Evolutionary conservation across 2,888 invertebrate species (phyloP).

Genomic region (Acronicta leporina): DNA sequence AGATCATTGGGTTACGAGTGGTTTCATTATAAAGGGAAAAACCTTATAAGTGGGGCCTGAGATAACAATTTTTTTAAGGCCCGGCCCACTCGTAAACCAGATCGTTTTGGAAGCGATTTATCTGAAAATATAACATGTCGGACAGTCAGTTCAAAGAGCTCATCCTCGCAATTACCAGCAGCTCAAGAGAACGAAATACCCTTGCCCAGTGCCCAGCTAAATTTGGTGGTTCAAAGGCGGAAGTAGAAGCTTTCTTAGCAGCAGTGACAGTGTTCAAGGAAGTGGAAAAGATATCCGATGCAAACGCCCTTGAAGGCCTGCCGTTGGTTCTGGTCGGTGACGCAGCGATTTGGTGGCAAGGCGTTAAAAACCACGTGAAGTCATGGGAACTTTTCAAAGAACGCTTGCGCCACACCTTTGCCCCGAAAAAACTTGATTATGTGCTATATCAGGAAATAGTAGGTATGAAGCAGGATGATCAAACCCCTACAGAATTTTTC

Average conservation of each 20-base stretch:
- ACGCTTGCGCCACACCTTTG: slow-evolving; percentile 24
- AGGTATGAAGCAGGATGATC: slow-evolving; percentile 14
- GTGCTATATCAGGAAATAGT: slow-evolving; percentile 1
- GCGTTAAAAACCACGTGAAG: slow-evolving; percentile 12
- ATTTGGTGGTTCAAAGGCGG: slow-evolving; percentile 14
- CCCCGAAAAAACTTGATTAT: slow-evolving; percentile 4
- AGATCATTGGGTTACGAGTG: slow-evolving; percentile 4
- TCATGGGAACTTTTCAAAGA: slow-evolving; percentile 25
- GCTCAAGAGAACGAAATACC: slow-evolving; percentile 7
- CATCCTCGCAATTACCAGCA: slow-evolving; percentile 9
- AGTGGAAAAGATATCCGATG: slow-evolving; percentile 11
- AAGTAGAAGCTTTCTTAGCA: slow-evolving; percentile 15
- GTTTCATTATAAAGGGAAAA: slow-evolving; percentile 1
- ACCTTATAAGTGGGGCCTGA: slow-evolving; percentile 11
- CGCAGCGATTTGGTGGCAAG: slow-evolving; percentile 25
- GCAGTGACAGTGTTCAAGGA: slow-evolving; percentile 19
- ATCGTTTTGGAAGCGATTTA: slow-evolving; percentile 1
- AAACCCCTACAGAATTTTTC: slow-evolving; percentile 26
- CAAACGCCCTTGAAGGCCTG: slow-evolving; percentile 12
- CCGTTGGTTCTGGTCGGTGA: slow-evolving; percentile 13
- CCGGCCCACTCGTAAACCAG: slow-evolving; percentile 26
- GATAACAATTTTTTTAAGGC: slow-evolving; percentile 13
- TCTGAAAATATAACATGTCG: slow-evolving; percentile 11
- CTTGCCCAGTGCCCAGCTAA: slow-evolving; percentile 16
- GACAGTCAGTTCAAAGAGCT: slow-evolving; percentile 11